These are phyloP conservation scores for Hirudinaria manillensis DNA, from an alignment of 2,888 invertebrate genomes.

Conservation along the genomic window DNA sequence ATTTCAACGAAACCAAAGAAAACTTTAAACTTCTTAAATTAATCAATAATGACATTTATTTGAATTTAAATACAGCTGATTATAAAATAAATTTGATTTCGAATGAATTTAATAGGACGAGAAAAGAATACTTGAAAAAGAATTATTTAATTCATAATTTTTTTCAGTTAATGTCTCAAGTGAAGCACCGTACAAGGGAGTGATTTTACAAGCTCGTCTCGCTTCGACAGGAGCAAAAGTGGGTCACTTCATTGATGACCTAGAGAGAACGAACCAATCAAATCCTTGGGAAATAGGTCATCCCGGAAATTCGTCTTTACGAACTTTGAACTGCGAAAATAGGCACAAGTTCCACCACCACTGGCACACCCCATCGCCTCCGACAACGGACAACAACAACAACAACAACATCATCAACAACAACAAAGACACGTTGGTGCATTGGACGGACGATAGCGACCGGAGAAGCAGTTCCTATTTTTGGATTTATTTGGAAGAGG, in stretches of 20 bases:
- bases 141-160: neutral
- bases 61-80: neutral
- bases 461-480: neutral
- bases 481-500: neutral
- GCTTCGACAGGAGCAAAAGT: neutral
- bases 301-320: no score
- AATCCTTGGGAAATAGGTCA: neutral
- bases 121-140: neutral
- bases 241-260: neutral
- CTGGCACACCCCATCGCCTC: no score
- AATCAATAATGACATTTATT: neutral
- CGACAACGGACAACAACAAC: no score
- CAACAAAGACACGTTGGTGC: neutral
- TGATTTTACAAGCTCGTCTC: neutral
- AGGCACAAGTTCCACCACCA: no score
- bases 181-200: neutral
- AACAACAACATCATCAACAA: no score
- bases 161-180: constrained; percentile 2
- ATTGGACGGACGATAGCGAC: neutral
- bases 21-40: no score
- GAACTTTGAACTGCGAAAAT: no score
- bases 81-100: neutral
- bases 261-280: neutral
- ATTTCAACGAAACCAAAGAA: no score
- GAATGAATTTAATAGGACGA: neutral